phyloP scores from a whole-genome alignment of 2,113 vertebrate species.

The Meleagris gallopavo region DNA sequence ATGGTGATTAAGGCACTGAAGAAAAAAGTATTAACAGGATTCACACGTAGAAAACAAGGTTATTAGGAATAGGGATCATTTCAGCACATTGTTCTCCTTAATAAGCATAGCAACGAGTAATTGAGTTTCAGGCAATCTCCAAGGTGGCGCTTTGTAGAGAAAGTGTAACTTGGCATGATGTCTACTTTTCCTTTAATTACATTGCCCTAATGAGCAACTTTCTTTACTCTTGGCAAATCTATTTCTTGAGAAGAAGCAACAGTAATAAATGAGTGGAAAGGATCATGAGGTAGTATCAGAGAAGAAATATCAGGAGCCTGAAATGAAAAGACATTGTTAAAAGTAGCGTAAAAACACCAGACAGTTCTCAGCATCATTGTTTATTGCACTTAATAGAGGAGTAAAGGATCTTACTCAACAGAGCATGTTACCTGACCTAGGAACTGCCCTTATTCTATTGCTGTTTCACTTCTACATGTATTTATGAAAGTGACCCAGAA shows the following conservation, averaged over 20 bases:
- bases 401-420: background rate
- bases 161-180: slow-evolving; percentile 65
- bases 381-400: background rate
- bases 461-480: background rate
- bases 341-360: background rate
- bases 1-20: slow-evolving; percentile 37
- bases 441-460: background rate
- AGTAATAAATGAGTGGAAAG: slow-evolving; percentile 54
- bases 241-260: slow-evolving; percentile 61
- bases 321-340: background rate
- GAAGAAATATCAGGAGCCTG: background rate
- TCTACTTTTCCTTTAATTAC: slow-evolving; percentile 77
- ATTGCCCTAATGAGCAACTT: slow-evolving; percentile 72
- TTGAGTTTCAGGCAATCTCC: slow-evolving; percentile 76
- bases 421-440: background rate
- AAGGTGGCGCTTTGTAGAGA: slow-evolving; percentile 67
- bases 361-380: background rate
- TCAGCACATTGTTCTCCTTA: slow-evolving; percentile 71
- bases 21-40: slow-evolving; percentile 60
- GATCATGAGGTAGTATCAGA: background rate
- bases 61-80: slow-evolving; percentile 70
- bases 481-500: background rate
- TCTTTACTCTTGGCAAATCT: slow-evolving; percentile 59
- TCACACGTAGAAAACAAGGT: slow-evolving; percentile 73
- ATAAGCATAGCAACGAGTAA: slow-evolving; percentile 75